phyloP scores from a whole-genome alignment of 1,140 invertebrate genomes.

The Venustaconcha ellipsiformis region DNA sequence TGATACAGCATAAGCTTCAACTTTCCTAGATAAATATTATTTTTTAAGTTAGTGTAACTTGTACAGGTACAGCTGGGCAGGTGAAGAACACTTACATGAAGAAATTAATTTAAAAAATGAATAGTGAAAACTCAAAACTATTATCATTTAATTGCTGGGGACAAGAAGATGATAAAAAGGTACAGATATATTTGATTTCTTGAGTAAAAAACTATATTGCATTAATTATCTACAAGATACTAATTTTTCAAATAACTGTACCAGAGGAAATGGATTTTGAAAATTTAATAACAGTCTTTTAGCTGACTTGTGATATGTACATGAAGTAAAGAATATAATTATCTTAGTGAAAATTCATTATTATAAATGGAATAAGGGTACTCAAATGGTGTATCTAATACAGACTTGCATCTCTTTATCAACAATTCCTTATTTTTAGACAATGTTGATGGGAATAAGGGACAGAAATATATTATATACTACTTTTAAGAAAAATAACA shows the following conservation, averaged over 20 bases:
- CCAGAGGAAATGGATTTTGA: slow-evolving; percentile 27
- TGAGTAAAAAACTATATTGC: too few species aligned
- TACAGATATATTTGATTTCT: too few species aligned
- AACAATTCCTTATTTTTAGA: slow-evolving; percentile 17
- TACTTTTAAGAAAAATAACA: slow-evolving; percentile 6
- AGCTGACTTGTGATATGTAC: slow-evolving; percentile 11
- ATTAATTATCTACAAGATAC: too few species aligned
- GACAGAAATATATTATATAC: slow-evolving; percentile 9
- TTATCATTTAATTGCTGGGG: too few species aligned
- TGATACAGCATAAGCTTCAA: too few species aligned
- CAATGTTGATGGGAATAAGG: slow-evolving; percentile 17
- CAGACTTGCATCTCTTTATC: neutral
- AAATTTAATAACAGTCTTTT: slow-evolving; percentile 36
- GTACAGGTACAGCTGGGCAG: too few species aligned
- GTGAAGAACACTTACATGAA: too few species aligned
- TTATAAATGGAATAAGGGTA: neutral
- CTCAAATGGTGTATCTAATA: neutral
- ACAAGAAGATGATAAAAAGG: too few species aligned
- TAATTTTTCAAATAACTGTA: slow-evolving; percentile 1
- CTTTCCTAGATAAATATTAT: too few species aligned
- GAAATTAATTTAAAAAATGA: too few species aligned
- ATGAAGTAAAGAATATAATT: slow-evolving; percentile 19
- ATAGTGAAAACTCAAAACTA: too few species aligned
- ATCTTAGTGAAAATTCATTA: slow-evolving; percentile 8
- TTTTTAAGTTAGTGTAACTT: too few species aligned